phyloP scores from a whole-genome alignment of 2,113 vertebrate species.

The Psilopogon haemacephalus region DNA sequence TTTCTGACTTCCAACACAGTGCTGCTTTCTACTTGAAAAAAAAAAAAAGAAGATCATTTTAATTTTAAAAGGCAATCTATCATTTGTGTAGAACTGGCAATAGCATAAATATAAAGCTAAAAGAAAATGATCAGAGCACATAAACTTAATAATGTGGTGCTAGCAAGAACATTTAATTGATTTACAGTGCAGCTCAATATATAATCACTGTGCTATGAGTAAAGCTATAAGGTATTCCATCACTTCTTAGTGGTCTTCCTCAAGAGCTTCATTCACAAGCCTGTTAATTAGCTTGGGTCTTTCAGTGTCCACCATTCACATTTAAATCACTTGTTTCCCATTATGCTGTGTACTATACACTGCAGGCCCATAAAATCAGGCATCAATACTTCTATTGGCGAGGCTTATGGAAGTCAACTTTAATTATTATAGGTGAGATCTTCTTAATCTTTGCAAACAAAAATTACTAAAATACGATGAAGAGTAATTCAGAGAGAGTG shows the following conservation, averaged over 20 bases:
- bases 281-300: conserved; percentile 66
- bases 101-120: conserved; percentile 16
- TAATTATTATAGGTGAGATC: conserved; percentile 70
- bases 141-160: conserved; percentile 54
- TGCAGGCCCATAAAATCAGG: conserved; percentile 44
- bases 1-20: not conserved
- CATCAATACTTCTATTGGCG: conserved; percentile 69
- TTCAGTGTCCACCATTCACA: conserved; percentile 36
- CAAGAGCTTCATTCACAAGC: conserved; percentile 50
- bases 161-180: conserved; percentile 58
- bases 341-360: conserved; percentile 42
- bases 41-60: not conserved
- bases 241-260: not conserved
- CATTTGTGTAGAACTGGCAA: not conserved
- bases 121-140: not conserved
- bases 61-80: not conserved
- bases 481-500: conserved; percentile 11
- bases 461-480: conserved; percentile 60
- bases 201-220: conserved; percentile 4
- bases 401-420: conserved; percentile 60
- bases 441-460: conserved; percentile 62
- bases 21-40: not conserved
- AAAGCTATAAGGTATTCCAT: not conserved
- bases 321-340: conserved; percentile 68
- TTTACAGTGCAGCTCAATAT: conserved; percentile 18